Conservation (phyloP, 2,113 vertebrate genomes). For the Hyla sarda region DNA sequence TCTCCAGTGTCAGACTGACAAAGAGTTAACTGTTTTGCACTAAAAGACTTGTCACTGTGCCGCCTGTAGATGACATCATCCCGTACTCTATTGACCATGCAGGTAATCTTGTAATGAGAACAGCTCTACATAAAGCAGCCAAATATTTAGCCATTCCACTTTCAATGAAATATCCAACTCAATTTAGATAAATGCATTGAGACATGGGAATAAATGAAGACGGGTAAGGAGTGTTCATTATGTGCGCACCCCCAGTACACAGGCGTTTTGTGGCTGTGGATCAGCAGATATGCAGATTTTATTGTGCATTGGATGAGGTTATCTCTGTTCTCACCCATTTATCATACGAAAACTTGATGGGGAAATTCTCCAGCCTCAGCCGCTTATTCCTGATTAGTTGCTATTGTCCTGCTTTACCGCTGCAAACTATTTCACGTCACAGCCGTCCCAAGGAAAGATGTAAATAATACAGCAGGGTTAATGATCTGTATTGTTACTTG, state of each 20-base stretch:
- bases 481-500: slow-evolving; percentile 21
- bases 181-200: slow-evolving; percentile 75
- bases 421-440: slow-evolving; percentile 1
- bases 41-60: not conserved
- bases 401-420: slow-evolving; percentile 23
- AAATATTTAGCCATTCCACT: slow-evolving; percentile 76
- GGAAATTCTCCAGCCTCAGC: slow-evolving; percentile 69
- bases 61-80: slow-evolving; percentile 7
- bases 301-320: slow-evolving; percentile 74
- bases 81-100: not conserved
- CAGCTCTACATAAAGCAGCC: slow-evolving; percentile 74
- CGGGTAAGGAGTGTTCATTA: slow-evolving; percentile 65
- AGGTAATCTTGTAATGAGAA: slow-evolving; percentile 69
- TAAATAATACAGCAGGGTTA: not conserved
- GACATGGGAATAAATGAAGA: slow-evolving; percentile 72
- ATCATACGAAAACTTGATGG: slow-evolving; percentile 72
- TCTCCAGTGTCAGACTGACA: not conserved
- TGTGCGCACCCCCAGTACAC: slow-evolving; percentile 70
- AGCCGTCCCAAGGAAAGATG: not conserved
- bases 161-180: slow-evolving; percentile 73
- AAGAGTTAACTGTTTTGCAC: not conserved
- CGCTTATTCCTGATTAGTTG: slow-evolving; percentile 68
- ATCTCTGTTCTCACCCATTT: slow-evolving; percentile 72
- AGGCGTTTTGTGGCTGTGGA: slow-evolving; percentile 71
- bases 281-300: slow-evolving; percentile 73